These are phyloP conservation scores for Sarcophaga peregrina DNA, from an alignment of 1,140 invertebrate species.

Conservation along the genomic window DNA sequence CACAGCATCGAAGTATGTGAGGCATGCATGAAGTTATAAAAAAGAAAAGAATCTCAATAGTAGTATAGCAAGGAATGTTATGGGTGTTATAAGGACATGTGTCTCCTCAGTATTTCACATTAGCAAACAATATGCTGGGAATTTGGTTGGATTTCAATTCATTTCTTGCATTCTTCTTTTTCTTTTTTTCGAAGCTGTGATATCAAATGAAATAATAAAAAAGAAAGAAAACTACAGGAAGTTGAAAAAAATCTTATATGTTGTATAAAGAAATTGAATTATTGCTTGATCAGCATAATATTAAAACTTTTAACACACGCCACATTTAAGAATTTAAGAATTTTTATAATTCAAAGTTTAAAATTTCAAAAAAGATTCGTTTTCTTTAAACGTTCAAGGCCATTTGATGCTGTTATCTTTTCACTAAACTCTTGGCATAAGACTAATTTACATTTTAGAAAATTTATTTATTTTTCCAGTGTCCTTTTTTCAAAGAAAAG, in stretches of 20 bases:
- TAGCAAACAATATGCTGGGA: neutral
- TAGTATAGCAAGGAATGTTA: neutral
- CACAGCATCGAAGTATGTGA: too few species aligned
- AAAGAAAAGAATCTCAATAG: neutral
- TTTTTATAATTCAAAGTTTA: too few species aligned
- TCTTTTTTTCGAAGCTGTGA: too few species aligned
- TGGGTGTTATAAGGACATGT: neutral
- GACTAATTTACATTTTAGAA: slow-evolving; percentile 8
- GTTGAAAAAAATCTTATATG: neutral
- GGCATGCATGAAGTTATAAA: neutral
- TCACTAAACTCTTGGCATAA: neutral
- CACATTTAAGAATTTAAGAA: too few species aligned
- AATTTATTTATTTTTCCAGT: neutral
- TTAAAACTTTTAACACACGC: too few species aligned
- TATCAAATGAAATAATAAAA: neutral
- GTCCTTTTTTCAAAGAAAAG: neutral
- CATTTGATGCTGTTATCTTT: neutral
- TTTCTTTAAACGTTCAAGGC: neutral
- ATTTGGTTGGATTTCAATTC: neutral
- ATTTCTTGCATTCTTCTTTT: neutral
- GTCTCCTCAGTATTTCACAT: neutral
- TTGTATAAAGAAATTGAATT: too few species aligned
- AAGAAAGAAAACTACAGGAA: neutral
- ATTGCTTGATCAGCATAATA: too few species aligned
- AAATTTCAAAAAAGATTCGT: too few species aligned